A percentile compares a stretch with the other conserved stretches of the same genome.
These are phyloP conservation scores for Drosophila lacertosa DNA, from an alignment of 1,140 invertebrate genomes.

Conservation along the genomic window DNA sequence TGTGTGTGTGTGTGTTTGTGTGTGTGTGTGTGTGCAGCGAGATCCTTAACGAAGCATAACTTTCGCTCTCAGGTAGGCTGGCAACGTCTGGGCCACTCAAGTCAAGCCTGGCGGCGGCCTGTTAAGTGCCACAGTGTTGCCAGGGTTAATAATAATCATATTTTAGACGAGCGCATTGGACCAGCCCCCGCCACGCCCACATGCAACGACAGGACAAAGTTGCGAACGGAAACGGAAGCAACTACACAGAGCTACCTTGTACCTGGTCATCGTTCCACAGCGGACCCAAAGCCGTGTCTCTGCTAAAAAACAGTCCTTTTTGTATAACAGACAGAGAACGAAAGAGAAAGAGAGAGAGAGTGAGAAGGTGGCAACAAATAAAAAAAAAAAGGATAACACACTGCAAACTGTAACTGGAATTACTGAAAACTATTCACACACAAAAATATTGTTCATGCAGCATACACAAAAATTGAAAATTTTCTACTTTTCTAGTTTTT, in stretches of 20 bases:
- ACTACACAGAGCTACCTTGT: slow-evolving; percentile 51
- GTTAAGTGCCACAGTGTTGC: slow-evolving; percentile 60
- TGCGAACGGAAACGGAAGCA: slow-evolving; percentile 78
- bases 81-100: slow-evolving; percentile 59
- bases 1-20: background rate
- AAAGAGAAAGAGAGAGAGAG: background rate
- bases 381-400: background rate
- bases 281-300: slow-evolving; percentile 17
- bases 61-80: slow-evolving; percentile 65
- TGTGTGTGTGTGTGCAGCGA: slow-evolving; percentile 3
- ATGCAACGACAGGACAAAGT: slow-evolving; percentile 68
- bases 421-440: slow-evolving; percentile 61
- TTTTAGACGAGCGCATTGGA: slow-evolving; percentile 58
- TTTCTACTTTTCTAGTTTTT: slow-evolving; percentile 41
- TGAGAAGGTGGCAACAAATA: background rate
- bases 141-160: slow-evolving; percentile 80
- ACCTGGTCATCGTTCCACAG: slow-evolving; percentile 20
- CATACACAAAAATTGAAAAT: slow-evolving; percentile 71
- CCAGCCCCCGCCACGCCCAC: slow-evolving; percentile 5
- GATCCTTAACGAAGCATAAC: slow-evolving; percentile 76
- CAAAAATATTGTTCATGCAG: slow-evolving; percentile 59
- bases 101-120: slow-evolving; percentile 38
- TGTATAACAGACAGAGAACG: slow-evolving; percentile 39
- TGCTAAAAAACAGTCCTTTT: slow-evolving; percentile 47
- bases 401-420: slow-evolving; percentile 76